phyloP scores from a whole-genome alignment of 2,113 vertebrate species.

The Ciconia boyciana region DNA sequence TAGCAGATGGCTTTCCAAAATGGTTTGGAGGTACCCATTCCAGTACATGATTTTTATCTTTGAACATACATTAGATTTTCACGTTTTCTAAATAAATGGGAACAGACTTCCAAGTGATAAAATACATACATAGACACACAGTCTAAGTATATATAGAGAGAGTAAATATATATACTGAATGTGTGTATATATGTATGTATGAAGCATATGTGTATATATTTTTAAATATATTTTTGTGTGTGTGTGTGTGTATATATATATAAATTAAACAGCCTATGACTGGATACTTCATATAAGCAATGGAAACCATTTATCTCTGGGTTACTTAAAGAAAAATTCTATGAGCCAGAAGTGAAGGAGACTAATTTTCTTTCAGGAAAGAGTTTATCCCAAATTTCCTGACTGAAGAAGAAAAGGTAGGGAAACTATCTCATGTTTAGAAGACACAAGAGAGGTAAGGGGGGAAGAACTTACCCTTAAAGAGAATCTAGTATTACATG shows the following conservation, averaged over 20 bases:
- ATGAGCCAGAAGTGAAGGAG: background rate
- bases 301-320: background rate
- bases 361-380: background rate
- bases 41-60: background rate
- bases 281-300: background rate
- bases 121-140: background rate
- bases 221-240: background rate
- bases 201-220: background rate
- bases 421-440: background rate
- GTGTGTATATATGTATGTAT: background rate
- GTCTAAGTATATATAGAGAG: background rate
- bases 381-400: background rate
- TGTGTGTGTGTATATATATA: background rate
- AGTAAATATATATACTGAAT: background rate
- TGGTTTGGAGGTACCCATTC: background rate
- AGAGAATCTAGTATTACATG: slow-evolving; percentile 89
- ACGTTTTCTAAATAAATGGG: background rate
- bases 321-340: background rate
- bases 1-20: background rate
- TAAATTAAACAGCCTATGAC: background rate
- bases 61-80: background rate
- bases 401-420: background rate
- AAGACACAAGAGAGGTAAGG: background rate
- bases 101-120: background rate
- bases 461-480: slow-evolving; percentile 77